Base-by-base conservation (phyloP, 2,888 invertebrate genomes). In the Chaetogeoica ovagalla region DNA sequence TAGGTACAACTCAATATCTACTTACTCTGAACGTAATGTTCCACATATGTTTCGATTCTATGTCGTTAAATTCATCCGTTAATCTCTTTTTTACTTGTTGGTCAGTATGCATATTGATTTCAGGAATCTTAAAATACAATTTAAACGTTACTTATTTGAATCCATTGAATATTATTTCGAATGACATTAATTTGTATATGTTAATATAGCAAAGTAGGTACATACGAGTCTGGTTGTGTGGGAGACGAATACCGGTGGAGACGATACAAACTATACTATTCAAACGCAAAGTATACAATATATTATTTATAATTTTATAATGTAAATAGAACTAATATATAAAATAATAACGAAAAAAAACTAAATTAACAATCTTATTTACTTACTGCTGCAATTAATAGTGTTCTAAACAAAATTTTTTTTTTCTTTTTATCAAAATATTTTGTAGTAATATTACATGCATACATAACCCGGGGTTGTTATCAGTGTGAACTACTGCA, bases 11-110 rank as follows among this genome's bases (percentile, higher is more conserved):
- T 21, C 1, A 43, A 7, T 62, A 55, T 62, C 8, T 23, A 57
- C 79, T 79, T 79, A 79, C 79, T 71, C 79, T 71, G 8, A 71
- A 65, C 17, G 79, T 83, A 89, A 86, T 83, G 89, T 87, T 79
- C 94, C 94, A 94, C 83, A 90, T 91, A 86, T 90, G 90, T 85
- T 89, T 91, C 84, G 89, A 88, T 85, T 90, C 90, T 84, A 94
- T 90, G 85, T 92, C 91, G 84, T 88, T 87, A 87, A 91, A 93
- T 87, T 94, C 93, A 75, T 90, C 89, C 87, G 93, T 93, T 83
- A 94, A 88, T 85, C 88, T 88, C 65, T 82, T 83, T 82, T 81
- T 82, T 37, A 75, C 62, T 76, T 63, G 62, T 71, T 79, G 71
- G 21, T 79, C 30, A 15, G 63, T 23, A 1, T 71, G 55, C 79